Evolutionary conservation across 1,140 invertebrate genomes (phyloP), one percentile per base, ranked within the genome.

Genomic region (Amyelois transitella): DNA sequence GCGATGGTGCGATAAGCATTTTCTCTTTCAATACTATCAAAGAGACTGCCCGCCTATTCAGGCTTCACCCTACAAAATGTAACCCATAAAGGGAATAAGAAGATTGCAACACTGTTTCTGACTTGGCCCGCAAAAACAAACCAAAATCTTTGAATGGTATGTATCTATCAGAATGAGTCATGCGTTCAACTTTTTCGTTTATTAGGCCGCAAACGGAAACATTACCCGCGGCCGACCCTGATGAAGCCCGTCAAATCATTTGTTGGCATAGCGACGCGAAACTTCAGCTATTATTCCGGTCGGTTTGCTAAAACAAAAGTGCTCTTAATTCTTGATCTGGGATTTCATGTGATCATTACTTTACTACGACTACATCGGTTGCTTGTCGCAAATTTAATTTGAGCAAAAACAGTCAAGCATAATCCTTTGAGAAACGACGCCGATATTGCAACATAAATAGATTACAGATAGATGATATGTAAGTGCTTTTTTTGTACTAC

Each of bases 1-100:
- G 67, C 73, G 75, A 84, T 81, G 72, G 78, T 73, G 76, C 79
- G 81, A 85, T 85, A 85, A 85, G 77, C 76, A 76, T 85, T 83
- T 79, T 81, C 77, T 77, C 70, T 81, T 85, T 81, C 81, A 82
- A 85, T 80, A 74, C 74, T 70, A 73, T 85, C 77, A 83, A 81
- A 83, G 80, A 72, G 75, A 77, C 81, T 77, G 77, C 71, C 72
- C 76, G 69, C 60, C 80, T 77, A 82, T 82, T 85, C 77, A 82
- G 58, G 60, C 63, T 60, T 57, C 66, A 62, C 69, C 69, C 70
- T 66, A 75, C 73, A 77, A 81, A 79, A 77, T 78, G 77, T 81
- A 75, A 72, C 72, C 64, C 70, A 75, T 81, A 81, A 78, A 75
- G 62, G 60, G 60, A 70, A 77, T 68, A 66, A 65, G 65, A 66